Conservation (phyloP, 2,797 vertebrate species). For the Synaphobranchus kaupii region DNA sequence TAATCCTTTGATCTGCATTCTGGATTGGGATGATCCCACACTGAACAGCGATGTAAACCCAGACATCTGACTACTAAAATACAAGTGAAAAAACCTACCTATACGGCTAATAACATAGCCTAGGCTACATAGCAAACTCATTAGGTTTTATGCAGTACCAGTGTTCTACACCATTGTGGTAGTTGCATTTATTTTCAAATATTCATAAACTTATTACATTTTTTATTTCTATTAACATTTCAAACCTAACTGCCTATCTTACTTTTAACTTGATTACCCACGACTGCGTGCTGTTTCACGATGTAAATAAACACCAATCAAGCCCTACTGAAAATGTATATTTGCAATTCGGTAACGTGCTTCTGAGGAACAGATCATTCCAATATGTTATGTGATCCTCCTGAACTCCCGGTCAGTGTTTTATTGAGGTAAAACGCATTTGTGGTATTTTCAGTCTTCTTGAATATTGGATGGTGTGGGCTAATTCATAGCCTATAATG, state of each 20-base stretch:
- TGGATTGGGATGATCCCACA: background rate
- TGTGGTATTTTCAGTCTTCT: background rate
- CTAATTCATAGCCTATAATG: background rate
- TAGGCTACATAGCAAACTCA: background rate
- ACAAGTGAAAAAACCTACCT: background rate
- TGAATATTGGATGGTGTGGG: background rate
- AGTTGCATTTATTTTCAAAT: background rate
- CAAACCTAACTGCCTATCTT: background rate
- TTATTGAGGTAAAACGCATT: background rate
- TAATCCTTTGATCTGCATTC: background rate
- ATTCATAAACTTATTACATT: background rate
- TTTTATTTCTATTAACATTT: background rate
- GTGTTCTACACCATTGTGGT: background rate
- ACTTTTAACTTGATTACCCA: background rate
- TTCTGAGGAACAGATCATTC: background rate
- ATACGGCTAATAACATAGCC: background rate
- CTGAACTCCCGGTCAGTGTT: background rate
- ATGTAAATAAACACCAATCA: background rate
- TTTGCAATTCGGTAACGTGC: background rate
- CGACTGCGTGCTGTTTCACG: background rate
- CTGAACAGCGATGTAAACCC: background rate
- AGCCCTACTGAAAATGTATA: background rate
- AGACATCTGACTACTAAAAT: background rate
- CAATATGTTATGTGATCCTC: background rate
- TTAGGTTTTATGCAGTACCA: background rate